Evolutionary conservation across 2,888 invertebrate genomes (phyloP), one percentile per base, ranked within the genome.

Genomic region (Phrixothrix hirtus): DNA sequence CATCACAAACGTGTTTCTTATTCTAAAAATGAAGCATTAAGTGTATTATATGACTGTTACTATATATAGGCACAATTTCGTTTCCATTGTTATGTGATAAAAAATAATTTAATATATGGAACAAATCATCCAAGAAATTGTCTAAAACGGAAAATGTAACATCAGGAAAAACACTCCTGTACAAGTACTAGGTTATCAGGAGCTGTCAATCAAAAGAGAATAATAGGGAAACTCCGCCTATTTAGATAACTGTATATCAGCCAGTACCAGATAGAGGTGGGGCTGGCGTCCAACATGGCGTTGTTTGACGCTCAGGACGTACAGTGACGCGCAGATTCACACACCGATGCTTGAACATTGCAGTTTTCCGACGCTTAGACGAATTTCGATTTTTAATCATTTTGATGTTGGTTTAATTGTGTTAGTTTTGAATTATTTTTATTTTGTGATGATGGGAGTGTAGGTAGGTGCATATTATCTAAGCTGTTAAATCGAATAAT

Each of bases 241-340:
- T 61, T 53, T 55, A 62, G 60, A 58, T 58, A 56, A 57, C 47
- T 47, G 44, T 57, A 57, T 57, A 50, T 46, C 48, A 60, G 54
- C 66, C 58, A 60, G 61, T 58, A 55, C 49, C 46, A 56, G 42
- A 21, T 52, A 53, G 51, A 58, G 69, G 68, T 68, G 73, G 69
- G 68, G 70, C 68, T 59, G 62, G 57, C 67, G 65, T 66, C 69
- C 72, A 73, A 73, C 64, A 72, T 73, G 73, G 74, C 73, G 73
- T 44, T 56, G 21, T 41, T 48, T 51, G 56, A 56, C 45, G 56
- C 51, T 45, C 44, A 25, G 30, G 56, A 56, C 52, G 52, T 37
- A 37, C 51, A 55, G 47, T 55, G 57, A 55, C 48, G 52, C 57
- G 43, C 52, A 47, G 46, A 49, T 44, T 36, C 43, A 48, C 50